Percentiles rank a stretch among this genome's conserved stretches.
Conservation (phyloP, 2,113 vertebrate species). For the Archocentrus centrarchus region DNA sequence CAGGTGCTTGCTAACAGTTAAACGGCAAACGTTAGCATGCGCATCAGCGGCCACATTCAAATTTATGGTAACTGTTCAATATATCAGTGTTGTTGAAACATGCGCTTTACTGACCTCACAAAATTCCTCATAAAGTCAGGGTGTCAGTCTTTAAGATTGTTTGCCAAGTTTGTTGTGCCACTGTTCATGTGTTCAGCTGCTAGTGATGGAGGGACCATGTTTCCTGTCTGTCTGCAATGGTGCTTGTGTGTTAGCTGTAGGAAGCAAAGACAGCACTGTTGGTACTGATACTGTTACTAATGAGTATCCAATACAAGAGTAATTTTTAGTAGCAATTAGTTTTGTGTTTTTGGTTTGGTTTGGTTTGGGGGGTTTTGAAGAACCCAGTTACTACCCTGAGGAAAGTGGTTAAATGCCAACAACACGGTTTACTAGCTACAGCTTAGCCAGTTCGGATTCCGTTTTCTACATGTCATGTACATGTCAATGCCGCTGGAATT, state of each 20-base stretch:
- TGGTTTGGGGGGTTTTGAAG: background rate
- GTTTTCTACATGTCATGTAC: too few relatives aligned
- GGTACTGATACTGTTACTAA: background rate
- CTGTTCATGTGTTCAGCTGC: background rate
- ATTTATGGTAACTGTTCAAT: too few relatives aligned
- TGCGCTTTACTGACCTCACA: accelerated
- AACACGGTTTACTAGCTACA: too few relatives aligned
- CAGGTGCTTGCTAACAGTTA: background rate
- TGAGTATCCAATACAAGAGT: background rate
- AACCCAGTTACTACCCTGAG: background rate
- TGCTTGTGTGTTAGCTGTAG: background rate
- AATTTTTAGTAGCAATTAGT: background rate
- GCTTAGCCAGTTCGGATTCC: too few relatives aligned
- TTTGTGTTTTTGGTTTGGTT: background rate
- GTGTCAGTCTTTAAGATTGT: too few relatives aligned
- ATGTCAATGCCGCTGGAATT: too few relatives aligned
- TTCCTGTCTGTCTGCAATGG: background rate
- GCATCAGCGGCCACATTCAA: too few relatives aligned
- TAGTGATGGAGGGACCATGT: background rate
- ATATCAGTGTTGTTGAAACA: background rate
- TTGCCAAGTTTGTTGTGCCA: background rate
- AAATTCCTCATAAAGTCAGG: background rate
- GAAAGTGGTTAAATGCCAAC: too few relatives aligned
- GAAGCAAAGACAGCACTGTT: background rate
- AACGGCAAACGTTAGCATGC: background rate